Conservation (phyloP, 1,140 invertebrate species). For the Pseudoatta argentina region DNA sequence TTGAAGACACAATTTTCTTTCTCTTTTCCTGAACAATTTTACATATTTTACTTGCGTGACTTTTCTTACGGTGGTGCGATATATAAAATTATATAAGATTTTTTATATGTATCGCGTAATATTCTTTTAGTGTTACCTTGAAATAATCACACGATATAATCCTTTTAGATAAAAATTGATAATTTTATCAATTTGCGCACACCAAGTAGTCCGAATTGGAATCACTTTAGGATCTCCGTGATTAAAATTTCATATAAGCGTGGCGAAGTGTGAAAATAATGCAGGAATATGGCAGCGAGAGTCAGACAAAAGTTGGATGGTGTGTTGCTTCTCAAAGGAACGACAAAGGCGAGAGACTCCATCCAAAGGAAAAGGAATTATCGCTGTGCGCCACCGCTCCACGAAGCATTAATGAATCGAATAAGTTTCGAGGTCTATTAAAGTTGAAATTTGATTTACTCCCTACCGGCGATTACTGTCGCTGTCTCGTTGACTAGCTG, state of each 20-base stretch:
- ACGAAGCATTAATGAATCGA: constrained; percentile 76
- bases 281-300: background rate
- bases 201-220: background rate
- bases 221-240: background rate
- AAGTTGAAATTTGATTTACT: constrained; percentile 79
- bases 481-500: constrained; percentile 44
- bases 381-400: constrained; percentile 60
- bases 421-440: constrained; percentile 79
- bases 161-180: background rate
- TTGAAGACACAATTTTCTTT: too few relatives aligned
- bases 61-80: background rate
- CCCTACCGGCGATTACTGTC: constrained; percentile 64
- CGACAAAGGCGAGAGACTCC: background rate
- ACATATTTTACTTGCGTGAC: too few relatives aligned
- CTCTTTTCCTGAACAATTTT: too few relatives aligned
- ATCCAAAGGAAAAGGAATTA: constrained; percentile 61
- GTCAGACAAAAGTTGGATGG: constrained; percentile 46
- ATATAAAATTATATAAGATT: background rate
- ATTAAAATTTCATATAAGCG: constrained; percentile 51
- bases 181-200: background rate
- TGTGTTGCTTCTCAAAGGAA: constrained; percentile 43
- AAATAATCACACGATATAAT: background rate
- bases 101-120: background rate
- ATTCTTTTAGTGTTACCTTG: background rate
- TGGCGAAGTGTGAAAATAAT: constrained; percentile 61